A percentile compares a stretch with the other conserved stretches of the same genome.
phyloP scores from a whole-genome alignment of 2,113 vertebrate species.

The Ctenodactylus gundi region DNA sequence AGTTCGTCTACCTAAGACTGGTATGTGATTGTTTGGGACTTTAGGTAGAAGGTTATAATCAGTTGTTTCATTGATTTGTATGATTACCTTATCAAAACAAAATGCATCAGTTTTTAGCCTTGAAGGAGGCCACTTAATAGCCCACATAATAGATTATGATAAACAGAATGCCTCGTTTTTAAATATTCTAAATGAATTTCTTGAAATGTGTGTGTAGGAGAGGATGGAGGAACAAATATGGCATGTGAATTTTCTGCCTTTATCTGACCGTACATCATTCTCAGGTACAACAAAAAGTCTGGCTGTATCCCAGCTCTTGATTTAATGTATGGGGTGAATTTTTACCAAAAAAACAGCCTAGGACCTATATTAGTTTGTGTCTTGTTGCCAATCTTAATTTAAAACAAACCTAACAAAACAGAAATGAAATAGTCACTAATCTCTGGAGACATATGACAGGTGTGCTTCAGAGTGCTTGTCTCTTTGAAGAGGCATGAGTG shows the following conservation, averaged over 20 bases:
- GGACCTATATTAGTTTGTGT: background rate
- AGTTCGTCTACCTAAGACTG: background rate
- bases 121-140: background rate
- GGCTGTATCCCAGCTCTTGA: background rate
- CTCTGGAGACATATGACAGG: background rate
- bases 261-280: background rate
- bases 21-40: background rate
- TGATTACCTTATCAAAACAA: conserved; percentile 10
- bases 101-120: background rate
- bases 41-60: background rate
- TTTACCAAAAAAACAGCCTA: background rate
- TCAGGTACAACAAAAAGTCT: background rate
- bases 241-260: background rate
- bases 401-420: background rate
- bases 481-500: background rate
- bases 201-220: background rate
- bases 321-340: background rate
- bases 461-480: background rate
- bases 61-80: background rate
- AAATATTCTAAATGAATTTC: conserved; percentile 29
- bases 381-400: background rate
- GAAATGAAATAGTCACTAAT: background rate
- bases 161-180: conserved; percentile 16
- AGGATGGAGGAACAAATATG: background rate
- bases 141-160: background rate